Conservation (phyloP, 2,888 invertebrate genomes). For the Acanthococcus lagerstroemiae region DNA sequence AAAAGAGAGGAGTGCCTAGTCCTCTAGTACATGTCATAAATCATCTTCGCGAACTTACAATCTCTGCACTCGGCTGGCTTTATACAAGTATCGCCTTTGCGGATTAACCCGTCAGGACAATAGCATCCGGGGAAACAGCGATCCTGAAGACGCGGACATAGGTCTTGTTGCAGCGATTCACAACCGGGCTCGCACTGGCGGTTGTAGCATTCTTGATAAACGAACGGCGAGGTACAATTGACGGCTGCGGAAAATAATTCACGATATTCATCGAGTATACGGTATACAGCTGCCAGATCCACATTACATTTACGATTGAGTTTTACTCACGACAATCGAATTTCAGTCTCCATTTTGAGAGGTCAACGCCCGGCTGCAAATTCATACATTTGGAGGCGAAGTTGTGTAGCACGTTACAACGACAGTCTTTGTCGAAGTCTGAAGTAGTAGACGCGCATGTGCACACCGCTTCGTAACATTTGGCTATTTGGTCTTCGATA, state of each 20-base stretch:
- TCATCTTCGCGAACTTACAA: constrained; percentile 49
- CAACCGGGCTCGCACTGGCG: constrained; percentile 69
- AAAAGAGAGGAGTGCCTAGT: too few species aligned
- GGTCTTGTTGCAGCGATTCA: constrained; percentile 49
- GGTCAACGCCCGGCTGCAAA: constrained; percentile 51
- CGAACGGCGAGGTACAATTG: constrained; percentile 60
- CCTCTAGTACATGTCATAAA: too few species aligned
- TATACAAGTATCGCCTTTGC: constrained; percentile 58
- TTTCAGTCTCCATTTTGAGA: constrained; percentile 60
- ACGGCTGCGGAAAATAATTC: constrained; percentile 47
- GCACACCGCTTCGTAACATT: constrained; percentile 66
- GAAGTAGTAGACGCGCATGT: constrained; percentile 50
- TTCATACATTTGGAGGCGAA: constrained; percentile 66
- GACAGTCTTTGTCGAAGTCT: constrained; percentile 46
- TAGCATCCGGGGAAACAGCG: constrained; percentile 75
- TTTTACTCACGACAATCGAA: constrained; percentile 57
- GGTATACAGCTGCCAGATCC: neutral
- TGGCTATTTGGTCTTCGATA: constrained; percentile 57
- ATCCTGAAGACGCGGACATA: constrained; percentile 54
- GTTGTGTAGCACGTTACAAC: constrained; percentile 58
- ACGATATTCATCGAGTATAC: neutral
- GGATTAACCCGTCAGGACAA: constrained; percentile 64
- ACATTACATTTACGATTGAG: neutral
- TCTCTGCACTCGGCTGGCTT: constrained; percentile 62
- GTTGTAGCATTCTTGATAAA: constrained; percentile 74